Evolutionary conservation across 2,888 invertebrate species (phyloP).

Genomic region (Scaptomyza caliginosa): DNA sequence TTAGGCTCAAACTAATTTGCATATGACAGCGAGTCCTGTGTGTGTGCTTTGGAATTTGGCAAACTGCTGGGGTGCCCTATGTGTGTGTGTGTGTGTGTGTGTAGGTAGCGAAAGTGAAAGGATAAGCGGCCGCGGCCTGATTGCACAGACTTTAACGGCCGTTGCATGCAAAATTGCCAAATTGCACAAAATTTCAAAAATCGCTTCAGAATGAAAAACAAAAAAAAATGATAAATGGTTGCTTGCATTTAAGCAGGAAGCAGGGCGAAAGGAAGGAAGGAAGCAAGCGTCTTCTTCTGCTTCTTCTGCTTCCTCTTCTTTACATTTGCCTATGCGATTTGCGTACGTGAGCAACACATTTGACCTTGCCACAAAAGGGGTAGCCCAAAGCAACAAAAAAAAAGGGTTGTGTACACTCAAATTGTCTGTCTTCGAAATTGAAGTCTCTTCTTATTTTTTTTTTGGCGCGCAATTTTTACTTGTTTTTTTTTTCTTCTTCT

Average conservation of each 20-base stretch:
- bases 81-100: conserved; percentile 24
- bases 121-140: conserved; percentile 51
- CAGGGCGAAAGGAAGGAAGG: background rate
- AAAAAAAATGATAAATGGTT: conserved; percentile 70
- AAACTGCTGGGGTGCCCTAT: conserved; percentile 48
- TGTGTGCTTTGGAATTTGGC: conserved; percentile 69
- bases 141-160: conserved; percentile 59
- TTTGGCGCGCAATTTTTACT: conserved; percentile 76
- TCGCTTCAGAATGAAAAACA: conserved; percentile 18
- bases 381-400: conserved; percentile 8
- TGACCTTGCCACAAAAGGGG: conserved; percentile 60
- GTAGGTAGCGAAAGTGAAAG: conserved; percentile 77
- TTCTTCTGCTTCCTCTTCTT: background rate
- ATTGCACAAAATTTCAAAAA: conserved; percentile 55
- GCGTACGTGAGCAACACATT: conserved; percentile 46
- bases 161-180: conserved; percentile 71
- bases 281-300: background rate
- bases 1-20: conserved; percentile 67
- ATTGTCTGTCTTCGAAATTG: conserved; percentile 44
- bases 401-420: conserved; percentile 33
- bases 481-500: conserved; percentile 3
- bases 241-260: conserved; percentile 42
- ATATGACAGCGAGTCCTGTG: conserved; percentile 60
- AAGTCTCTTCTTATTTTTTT: conserved; percentile 26
- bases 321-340: conserved; percentile 72